phyloP scores from a whole-genome alignment of 2,888 invertebrate species.

The Blera fallax region DNA sequence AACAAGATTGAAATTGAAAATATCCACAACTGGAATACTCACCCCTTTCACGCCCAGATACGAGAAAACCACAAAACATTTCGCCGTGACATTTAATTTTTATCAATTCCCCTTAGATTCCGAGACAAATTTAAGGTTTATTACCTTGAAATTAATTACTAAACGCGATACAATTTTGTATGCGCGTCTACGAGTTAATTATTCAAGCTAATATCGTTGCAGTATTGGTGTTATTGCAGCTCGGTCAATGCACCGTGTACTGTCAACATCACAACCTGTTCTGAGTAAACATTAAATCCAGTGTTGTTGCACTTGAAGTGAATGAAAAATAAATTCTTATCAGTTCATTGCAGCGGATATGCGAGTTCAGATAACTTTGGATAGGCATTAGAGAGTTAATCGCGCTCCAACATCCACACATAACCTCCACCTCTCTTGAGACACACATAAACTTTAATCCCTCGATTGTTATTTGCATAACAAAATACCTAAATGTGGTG shows the following conservation, averaged over 20 bases:
- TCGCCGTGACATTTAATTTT: constrained; percentile 12
- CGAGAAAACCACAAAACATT: background rate
- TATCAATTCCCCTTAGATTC: background rate
- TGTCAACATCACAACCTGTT: constrained; percentile 69
- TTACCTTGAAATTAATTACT: constrained; percentile 5
- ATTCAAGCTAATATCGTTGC: constrained; percentile 20
- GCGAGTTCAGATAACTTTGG: background rate
- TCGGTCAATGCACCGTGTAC: constrained; percentile 64
- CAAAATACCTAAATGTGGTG: background rate
- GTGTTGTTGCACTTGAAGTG: constrained; percentile 49
- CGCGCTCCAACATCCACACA: background rate
- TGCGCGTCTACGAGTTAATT: constrained; percentile 40
- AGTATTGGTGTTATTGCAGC: constrained; percentile 14
- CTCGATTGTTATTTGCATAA: background rate
- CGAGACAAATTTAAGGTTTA: background rate
- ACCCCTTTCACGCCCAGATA: background rate
- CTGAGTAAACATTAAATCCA: constrained; percentile 61
- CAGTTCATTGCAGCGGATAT: constrained; percentile 30
- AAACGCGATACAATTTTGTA: background rate
- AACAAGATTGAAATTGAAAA: background rate
- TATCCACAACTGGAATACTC: background rate
- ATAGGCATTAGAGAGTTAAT: constrained; percentile 9
- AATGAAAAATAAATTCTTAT: constrained; percentile 46
- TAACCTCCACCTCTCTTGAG: no score
- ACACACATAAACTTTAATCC: constrained; percentile 4